Percentiles rank a stretch among this genome's conserved stretches.
Conservation (phyloP, 2,888 invertebrate genomes). For the Phengaris arion region DNA sequence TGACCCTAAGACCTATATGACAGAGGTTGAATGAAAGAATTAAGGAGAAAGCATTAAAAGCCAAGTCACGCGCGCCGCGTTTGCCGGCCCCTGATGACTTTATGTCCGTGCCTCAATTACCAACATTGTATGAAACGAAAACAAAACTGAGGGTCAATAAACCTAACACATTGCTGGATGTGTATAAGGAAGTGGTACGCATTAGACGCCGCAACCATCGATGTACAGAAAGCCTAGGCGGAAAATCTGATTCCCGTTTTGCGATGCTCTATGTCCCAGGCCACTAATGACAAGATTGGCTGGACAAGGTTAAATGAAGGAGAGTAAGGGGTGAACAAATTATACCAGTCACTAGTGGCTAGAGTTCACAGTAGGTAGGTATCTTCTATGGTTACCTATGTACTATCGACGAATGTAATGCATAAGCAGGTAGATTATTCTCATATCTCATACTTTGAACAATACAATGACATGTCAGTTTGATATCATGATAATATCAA, state of each 20-base stretch:
- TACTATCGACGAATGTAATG: no score
- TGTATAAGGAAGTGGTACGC: background rate
- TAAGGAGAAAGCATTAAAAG: background rate
- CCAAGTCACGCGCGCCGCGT: background rate
- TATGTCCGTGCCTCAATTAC: background rate
- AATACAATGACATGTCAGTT: no score
- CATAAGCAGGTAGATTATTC: no score
- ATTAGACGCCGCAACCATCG: background rate
- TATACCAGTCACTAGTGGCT: background rate
- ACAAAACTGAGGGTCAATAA: background rate
- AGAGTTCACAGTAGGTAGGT: background rate
- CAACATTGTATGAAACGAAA: background rate
- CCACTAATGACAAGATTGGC: conserved; percentile 1
- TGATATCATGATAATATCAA: no score
- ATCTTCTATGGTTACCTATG: background rate
- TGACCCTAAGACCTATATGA: background rate
- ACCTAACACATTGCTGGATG: background rate
- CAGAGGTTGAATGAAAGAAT: background rate
- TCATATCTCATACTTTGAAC: no score
- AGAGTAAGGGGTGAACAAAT: background rate
- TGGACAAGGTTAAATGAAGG: background rate
- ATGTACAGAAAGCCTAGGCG: background rate
- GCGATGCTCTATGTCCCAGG: background rate
- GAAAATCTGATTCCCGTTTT: background rate
- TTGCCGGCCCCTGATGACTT: background rate